Percentiles rank a stretch among this genome's conserved stretches.
Conservation (phyloP, 2,888 invertebrate genomes). For the Lasioglossum morio region DNA sequence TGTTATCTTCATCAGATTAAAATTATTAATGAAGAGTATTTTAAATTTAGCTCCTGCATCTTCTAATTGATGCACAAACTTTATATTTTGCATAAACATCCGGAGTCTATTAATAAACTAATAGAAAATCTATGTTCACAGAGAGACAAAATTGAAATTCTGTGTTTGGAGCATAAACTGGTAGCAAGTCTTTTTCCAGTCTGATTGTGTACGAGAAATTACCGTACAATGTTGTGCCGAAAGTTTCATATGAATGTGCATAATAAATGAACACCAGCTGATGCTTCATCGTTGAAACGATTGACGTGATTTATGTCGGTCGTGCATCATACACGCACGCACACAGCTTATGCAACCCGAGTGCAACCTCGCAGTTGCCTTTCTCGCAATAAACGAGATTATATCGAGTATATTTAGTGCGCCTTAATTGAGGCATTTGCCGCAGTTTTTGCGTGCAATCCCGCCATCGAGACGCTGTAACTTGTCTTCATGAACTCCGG, state of each 20-base stretch:
- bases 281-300: slow-evolving; percentile 48
- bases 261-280: slow-evolving; percentile 56
- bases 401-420: slow-evolving; percentile 61
- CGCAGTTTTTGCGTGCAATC: slow-evolving; percentile 34
- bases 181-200: slow-evolving; percentile 13
- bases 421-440: slow-evolving; percentile 55
- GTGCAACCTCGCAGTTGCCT: slow-evolving; percentile 32
- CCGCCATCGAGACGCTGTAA: slow-evolving; percentile 32
- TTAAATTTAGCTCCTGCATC: no score
- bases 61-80: no score
- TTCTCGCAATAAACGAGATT: slow-evolving; percentile 51
- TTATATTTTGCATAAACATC: no score
- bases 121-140: no score
- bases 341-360: not conserved
- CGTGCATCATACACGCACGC: slow-evolving; percentile 27
- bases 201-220: slow-evolving; percentile 29
- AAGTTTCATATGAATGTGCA: slow-evolving; percentile 62
- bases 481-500: slow-evolving; percentile 14
- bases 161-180: slow-evolving; percentile 1
- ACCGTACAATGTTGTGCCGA: slow-evolving; percentile 47
- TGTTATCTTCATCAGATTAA: no score
- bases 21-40: no score
- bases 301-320: slow-evolving; percentile 53
- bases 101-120: not conserved
- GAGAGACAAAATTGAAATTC: no score